Percentiles rank a stretch among this genome's conserved stretches.
Conservation (phyloP, 2,888 invertebrate genomes). For the Galerucella pusilla region DNA sequence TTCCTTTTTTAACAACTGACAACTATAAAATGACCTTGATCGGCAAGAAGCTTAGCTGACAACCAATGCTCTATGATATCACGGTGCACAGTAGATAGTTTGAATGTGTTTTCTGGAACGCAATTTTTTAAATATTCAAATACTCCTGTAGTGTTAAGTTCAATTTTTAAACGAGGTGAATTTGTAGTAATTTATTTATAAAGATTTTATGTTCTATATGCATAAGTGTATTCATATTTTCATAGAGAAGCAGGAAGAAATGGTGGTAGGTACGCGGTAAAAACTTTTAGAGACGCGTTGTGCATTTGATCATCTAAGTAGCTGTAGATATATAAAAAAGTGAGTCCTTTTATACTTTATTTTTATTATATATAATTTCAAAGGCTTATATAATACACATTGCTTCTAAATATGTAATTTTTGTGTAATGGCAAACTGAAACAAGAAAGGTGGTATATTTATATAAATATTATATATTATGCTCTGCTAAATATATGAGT, state of each 20-base stretch:
- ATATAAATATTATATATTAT: too few relatives aligned
- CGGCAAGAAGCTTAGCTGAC: not conserved
- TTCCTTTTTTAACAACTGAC: not conserved
- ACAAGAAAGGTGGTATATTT: too few relatives aligned
- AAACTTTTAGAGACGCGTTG: not conserved
- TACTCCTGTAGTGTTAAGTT: not conserved
- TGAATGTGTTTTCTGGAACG: not conserved
- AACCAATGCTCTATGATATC: not conserved
- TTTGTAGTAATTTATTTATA: not conserved
- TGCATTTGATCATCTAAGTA: not conserved
- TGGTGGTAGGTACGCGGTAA: not conserved
- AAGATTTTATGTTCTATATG: too few relatives aligned
- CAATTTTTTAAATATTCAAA: not conserved
- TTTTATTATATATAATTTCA: too few relatives aligned
- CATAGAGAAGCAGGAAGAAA: not conserved
- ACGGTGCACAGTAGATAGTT: not conserved
- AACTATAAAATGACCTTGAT: not conserved
- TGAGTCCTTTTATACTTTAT: not conserved
- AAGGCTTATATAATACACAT: too few relatives aligned
- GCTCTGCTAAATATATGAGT: too few relatives aligned
- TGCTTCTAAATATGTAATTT: too few relatives aligned
- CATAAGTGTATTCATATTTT: not conserved
- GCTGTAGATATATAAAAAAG: not conserved
- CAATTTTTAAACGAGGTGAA: not conserved
- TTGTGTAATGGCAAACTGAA: too few relatives aligned